phyloP scores from a whole-genome alignment of 2,888 invertebrate genomes.

The Ochropleura leucogaster region DNA sequence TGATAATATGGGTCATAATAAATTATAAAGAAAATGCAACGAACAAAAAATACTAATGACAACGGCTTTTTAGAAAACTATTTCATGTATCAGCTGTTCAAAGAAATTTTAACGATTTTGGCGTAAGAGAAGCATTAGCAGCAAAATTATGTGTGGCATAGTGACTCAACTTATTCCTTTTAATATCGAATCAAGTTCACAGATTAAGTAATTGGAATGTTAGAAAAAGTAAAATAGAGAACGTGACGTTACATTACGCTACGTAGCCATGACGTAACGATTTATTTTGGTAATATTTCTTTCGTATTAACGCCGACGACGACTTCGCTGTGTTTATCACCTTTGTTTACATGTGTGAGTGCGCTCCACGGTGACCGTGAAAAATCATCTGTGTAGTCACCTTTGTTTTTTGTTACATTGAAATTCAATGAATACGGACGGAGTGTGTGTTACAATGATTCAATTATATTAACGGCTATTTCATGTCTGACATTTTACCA shows the following conservation, averaged over 20 bases:
- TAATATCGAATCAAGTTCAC: constrained; percentile 26
- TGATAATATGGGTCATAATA: constrained; percentile 56
- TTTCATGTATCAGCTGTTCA: constrained; percentile 13
- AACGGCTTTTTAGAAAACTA: background rate
- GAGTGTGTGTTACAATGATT: constrained; percentile 21
- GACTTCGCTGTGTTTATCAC: constrained; percentile 35
- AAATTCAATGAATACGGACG: constrained; percentile 38
- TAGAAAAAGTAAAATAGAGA: constrained; percentile 19
- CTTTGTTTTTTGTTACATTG: constrained; percentile 51
- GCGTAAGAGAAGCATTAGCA: constrained; percentile 7
- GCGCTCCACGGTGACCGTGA: constrained; percentile 58
- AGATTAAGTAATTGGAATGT: constrained; percentile 24
- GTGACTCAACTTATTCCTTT: constrained; percentile 1
- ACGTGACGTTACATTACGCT: constrained; percentile 50
- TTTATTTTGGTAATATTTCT: constrained; percentile 56
- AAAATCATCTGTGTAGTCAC: constrained; percentile 55
- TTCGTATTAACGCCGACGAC: constrained; percentile 37
- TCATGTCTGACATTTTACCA: background rate
- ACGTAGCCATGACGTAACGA: constrained; percentile 50
- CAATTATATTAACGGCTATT: constrained; percentile 14
- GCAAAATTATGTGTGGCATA: background rate
- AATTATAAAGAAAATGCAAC: constrained; percentile 28
- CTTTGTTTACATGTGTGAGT: constrained; percentile 33
- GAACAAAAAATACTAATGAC: constrained; percentile 15
- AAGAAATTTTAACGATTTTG: background rate